Conservation (phyloP, 2,113 vertebrate species). For the Puntigrus tetrazona region DNA sequence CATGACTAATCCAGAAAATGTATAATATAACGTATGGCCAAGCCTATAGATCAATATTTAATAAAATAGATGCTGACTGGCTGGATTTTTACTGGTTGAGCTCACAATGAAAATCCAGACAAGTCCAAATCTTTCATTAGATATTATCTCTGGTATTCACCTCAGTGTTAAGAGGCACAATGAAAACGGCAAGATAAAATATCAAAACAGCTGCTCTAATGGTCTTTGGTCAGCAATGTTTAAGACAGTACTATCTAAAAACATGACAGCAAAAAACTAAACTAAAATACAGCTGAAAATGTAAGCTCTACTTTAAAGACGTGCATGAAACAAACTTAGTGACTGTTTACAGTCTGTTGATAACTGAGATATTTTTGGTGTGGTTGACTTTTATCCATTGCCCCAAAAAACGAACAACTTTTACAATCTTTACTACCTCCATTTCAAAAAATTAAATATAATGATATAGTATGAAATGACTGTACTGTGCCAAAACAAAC, state of each 20-base stretch:
- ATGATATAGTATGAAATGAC: no score
- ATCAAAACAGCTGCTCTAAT: slow-evolving; percentile 11
- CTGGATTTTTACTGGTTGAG: slow-evolving; percentile 37
- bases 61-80: slow-evolving; percentile 33
- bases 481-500: not conserved
- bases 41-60: slow-evolving; percentile 26
- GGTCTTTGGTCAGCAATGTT: not conserved
- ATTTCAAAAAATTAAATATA: not conserved
- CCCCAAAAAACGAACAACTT: not conserved
- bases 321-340: not conserved
- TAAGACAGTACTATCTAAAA: not conserved
- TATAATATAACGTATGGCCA: not conserved
- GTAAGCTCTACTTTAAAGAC: not conserved
- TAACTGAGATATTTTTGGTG: not conserved
- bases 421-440: not conserved
- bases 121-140: slow-evolving; percentile 33
- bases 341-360: not conserved
- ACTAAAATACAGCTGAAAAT: not conserved
- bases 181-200: slow-evolving; percentile 33
- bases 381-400: not conserved
- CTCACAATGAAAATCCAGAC: not conserved
- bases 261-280: not conserved
- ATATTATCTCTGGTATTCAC: slow-evolving; percentile 38
- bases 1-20: no score
- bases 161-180: slow-evolving; percentile 32